Conservation (phyloP, 30 jellyfish, hydroid and myxozoan species). For the Chrysaora quinquecirrha region DNA sequence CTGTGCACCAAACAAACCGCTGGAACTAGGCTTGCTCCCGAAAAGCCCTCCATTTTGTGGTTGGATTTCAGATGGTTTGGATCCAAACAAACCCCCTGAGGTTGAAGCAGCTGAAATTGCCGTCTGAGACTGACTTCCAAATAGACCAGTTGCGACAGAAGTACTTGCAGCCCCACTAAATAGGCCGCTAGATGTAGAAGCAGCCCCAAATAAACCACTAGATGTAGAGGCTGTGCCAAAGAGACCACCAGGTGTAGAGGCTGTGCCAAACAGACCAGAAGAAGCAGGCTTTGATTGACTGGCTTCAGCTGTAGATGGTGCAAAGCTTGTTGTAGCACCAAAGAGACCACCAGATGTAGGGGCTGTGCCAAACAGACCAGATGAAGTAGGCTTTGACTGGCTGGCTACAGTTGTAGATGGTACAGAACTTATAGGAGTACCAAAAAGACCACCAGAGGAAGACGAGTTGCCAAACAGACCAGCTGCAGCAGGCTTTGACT, state of each 20-base stretch:
- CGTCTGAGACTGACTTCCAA: slow-evolving; percentile 21
- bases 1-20: slow-evolving; percentile 28
- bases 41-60: slow-evolving; percentile 51
- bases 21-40: slow-evolving; percentile 43
- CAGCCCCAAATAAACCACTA: slow-evolving; percentile 19
- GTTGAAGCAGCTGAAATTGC: slow-evolving; percentile 22
- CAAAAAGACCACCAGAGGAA: slow-evolving; percentile 22
- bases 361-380: slow-evolving; percentile 48
- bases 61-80: slow-evolving; percentile 33
- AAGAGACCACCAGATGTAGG: slow-evolving; percentile 28
- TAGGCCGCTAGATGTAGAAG: slow-evolving; percentile 40
- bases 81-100: slow-evolving; percentile 67
- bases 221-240: slow-evolving; percentile 49
- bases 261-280: slow-evolving; percentile 51
- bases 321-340: neutral
- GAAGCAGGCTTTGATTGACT: slow-evolving; percentile 4
- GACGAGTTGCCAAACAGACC: slow-evolving; percentile 41
- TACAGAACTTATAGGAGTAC: neutral
- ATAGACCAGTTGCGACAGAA: slow-evolving; percentile 27
- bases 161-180: slow-evolving; percentile 32
- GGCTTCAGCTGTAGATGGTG: neutral
- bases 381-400: neutral
- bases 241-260: slow-evolving; percentile 57
- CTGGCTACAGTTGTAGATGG: neutral
- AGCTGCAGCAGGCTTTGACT: neutral